phyloP scores from a whole-genome alignment of 2,888 invertebrate species.

The Oegoconia quadripuncta region DNA sequence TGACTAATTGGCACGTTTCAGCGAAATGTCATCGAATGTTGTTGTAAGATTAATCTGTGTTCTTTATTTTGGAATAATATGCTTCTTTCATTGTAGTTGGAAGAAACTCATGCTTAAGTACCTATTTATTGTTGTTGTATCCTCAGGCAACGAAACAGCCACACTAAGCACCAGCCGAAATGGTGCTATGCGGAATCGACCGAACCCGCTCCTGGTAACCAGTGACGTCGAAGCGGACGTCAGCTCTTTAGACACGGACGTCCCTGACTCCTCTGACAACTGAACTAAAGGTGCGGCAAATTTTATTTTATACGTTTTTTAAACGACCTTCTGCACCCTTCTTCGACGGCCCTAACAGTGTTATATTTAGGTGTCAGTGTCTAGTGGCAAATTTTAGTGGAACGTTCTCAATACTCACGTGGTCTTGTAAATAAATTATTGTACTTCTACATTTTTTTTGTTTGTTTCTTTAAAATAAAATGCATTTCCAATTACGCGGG shows the following conservation, averaged over 20 bases:
- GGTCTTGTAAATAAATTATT: constrained; percentile 39
- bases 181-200: neutral
- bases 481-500: neutral
- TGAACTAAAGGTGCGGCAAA: constrained; percentile 19
- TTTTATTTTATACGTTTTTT: neutral
- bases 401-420: constrained; percentile 6
- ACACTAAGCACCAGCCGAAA: constrained; percentile 13
- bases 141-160: neutral
- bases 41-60: too few relatives aligned
- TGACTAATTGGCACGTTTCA: too few relatives aligned
- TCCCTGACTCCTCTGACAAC: constrained; percentile 50
- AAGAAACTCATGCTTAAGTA: too few relatives aligned
- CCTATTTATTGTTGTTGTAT: too few relatives aligned
- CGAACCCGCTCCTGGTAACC: constrained; percentile 10
- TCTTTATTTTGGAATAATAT: too few relatives aligned
- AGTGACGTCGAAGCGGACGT: constrained; percentile 64
- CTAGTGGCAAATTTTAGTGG: neutral
- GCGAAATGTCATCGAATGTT: too few relatives aligned
- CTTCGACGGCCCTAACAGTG: neutral
- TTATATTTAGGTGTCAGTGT: neutral
- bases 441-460: constrained; percentile 13
- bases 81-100: too few relatives aligned
- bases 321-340: neutral
- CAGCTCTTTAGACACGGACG: constrained; percentile 61
- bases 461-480: too few relatives aligned